phyloP scores from a whole-genome alignment of 2,797 vertebrate species.

The Lutjanus campechanus region DNA sequence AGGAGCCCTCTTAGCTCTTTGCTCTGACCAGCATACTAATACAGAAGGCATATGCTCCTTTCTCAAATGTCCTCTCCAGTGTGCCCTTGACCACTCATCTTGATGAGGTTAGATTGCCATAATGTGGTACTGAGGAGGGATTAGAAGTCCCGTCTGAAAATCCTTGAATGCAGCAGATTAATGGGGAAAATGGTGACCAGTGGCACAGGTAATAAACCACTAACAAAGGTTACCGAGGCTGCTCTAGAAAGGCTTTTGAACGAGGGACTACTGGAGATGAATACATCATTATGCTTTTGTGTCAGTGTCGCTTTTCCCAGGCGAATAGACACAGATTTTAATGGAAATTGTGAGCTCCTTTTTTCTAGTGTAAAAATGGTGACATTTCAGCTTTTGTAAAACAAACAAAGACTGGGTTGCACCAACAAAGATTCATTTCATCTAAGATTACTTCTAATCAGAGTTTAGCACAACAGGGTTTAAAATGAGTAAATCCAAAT shows the following conservation, averaged over 20 bases:
- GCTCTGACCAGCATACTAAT: conserved; percentile 65
- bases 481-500: too few relatives aligned
- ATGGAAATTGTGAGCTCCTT: conserved; percentile 2
- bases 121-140: conserved; percentile 62
- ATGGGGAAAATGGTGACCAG: conserved; percentile 42
- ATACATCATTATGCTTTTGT: conserved; percentile 28
- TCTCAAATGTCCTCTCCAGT: conserved; percentile 35
- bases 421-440: too few relatives aligned
- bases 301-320: neutral
- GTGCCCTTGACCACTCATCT: conserved; percentile 65
- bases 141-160: conserved; percentile 50
- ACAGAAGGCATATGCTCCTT: conserved; percentile 27
- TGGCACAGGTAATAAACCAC: conserved; percentile 55
- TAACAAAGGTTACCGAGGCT: conserved; percentile 34
- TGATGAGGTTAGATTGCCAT: conserved; percentile 58
- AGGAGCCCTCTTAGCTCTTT: conserved; percentile 23
- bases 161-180: conserved; percentile 58
- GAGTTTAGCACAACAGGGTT: too few relatives aligned
- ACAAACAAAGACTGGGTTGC: neutral
- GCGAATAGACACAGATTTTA: conserved; percentile 18
- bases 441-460: too few relatives aligned
- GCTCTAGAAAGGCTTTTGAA: conserved; percentile 4
- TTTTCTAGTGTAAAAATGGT: conserved; percentile 21
- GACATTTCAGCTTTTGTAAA: conserved; percentile 31
- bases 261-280: conserved; percentile 20